Base-by-base conservation (phyloP, 2,113 vertebrate species). In the Mus spicilegus region DNA sequence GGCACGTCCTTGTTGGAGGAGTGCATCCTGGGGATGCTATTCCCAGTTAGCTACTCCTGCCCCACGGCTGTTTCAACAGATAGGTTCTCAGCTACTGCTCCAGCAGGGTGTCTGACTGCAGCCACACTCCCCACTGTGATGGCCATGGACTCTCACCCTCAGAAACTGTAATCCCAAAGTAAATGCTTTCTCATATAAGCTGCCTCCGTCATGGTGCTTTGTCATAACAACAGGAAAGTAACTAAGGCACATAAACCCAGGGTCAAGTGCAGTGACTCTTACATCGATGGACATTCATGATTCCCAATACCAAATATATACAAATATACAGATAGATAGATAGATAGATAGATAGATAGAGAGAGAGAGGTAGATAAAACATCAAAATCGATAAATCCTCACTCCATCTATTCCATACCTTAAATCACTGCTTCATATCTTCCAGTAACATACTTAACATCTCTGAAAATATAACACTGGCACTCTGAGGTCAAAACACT, bases 401-500 rank as follows among this genome's bases (percentile, higher is more conserved):
- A 84, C 56, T 77, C 39, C 75, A 90, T 42, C 63, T 89, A 46
- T 8, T 49, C 30, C 46, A 20, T 39, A 46, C 5, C n/a, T 61
- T 67, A 91, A 89, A 26, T 33, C 7, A 56, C 87, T 39, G 63
- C 49, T 46, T 78, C 16, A 8, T 58, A 58, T 82, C 17, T 20
- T 85, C 51, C 19, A 78, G 56, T 39, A 90, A 58, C 49, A 63
- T 5, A 58, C 54, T 56, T 73, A 75, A 30, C 7, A 39, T 78
- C 63, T 92, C 56, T 69, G 51, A 87, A 95, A 92, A 93, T 28
- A 77, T 33, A 26, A 36, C 8, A n/a, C n/a, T 77, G 33, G 63
- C 58, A 87, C 42, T 76, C 49, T 80, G 63, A 58, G 33, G 89
- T 80, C 69, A 91, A 58, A 86, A 89, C 0, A 11, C 56, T 39